Evolutionary conservation across 2,888 invertebrate genomes (phyloP).

Genomic region (Xanthia togata): DNA sequence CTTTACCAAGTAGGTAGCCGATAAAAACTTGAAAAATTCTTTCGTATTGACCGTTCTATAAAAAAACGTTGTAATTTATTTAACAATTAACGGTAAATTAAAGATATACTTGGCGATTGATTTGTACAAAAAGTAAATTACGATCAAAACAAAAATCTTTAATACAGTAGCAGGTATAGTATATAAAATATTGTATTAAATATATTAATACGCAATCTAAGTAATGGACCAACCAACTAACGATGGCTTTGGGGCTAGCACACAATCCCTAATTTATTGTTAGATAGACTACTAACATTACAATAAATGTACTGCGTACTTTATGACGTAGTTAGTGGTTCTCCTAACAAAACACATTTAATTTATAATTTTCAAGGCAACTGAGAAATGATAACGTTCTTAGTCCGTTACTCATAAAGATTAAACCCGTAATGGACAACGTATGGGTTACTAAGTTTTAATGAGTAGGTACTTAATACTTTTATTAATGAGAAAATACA

Average conservation of each 20-base stretch:
- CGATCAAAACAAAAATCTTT: not conserved
- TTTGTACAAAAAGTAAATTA: constrained; percentile 1
- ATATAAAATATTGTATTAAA: constrained; percentile 9
- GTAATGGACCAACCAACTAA: constrained; percentile 17
- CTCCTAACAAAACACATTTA: constrained; percentile 43
- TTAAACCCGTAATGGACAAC: constrained; percentile 32
- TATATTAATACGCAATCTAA: constrained; percentile 16
- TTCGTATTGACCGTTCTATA: constrained; percentile 36
- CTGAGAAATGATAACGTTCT: constrained; percentile 27
- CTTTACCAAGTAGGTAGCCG: constrained; percentile 57
- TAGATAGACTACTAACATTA: constrained; percentile 24
- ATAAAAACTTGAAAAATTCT: constrained; percentile 61
- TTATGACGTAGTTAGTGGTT: constrained; percentile 26
- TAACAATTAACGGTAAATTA: constrained; percentile 39
- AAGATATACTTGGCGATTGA: constrained; percentile 9
- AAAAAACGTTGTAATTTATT: constrained; percentile 49
- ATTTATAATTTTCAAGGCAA: constrained; percentile 42
- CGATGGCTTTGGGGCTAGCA: not conserved
- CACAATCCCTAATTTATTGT: constrained; percentile 29
- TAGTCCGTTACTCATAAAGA: constrained; percentile 29
- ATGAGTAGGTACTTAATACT: constrained; percentile 1
- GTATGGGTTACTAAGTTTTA: constrained; percentile 12
- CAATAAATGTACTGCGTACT: constrained; percentile 22
- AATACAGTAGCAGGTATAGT: constrained; percentile 4
- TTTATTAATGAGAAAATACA: constrained; percentile 7